Conservation (phyloP, 2,888 invertebrate genomes). For the Diogma glabrata region DNA sequence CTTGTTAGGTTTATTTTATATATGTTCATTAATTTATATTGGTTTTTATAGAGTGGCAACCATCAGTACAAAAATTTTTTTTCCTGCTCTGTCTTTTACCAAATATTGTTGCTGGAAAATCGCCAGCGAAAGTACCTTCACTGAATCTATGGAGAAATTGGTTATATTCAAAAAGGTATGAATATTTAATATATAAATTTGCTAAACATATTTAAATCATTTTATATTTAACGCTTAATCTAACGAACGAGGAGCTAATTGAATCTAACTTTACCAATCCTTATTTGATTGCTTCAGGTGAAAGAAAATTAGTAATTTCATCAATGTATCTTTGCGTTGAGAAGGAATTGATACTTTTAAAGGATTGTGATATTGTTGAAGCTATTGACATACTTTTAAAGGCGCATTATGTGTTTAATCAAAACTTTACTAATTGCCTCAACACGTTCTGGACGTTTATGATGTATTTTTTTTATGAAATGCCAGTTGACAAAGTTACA, state of each 20-base stretch:
- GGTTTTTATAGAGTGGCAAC: neutral
- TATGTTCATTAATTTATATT: no score
- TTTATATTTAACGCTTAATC: neutral
- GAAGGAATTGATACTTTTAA: neutral
- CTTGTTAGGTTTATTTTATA: no score
- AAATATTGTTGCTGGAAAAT: neutral
- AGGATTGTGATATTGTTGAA: neutral
- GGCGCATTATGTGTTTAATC: neutral
- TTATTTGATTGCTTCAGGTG: neutral
- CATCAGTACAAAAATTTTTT: neutral
- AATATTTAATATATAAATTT: neutral
- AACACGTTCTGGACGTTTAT: neutral
- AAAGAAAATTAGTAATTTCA: neutral
- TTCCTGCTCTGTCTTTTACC: neutral
- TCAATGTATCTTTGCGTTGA: neutral
- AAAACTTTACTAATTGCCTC: neutral
- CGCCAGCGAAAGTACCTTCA: neutral
- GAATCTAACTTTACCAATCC: neutral
- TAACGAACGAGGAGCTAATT: neutral
- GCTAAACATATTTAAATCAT: neutral
- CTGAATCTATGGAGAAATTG: neutral
- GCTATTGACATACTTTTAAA: neutral
- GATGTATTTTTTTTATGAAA: neutral
- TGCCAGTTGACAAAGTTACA: neutral
- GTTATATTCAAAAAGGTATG: neutral